Evolutionary conservation across 2,113 vertebrate genomes (phyloP), one percentile per base, ranked within the genome.

Genomic region (Brachirus orientalis): DNA sequence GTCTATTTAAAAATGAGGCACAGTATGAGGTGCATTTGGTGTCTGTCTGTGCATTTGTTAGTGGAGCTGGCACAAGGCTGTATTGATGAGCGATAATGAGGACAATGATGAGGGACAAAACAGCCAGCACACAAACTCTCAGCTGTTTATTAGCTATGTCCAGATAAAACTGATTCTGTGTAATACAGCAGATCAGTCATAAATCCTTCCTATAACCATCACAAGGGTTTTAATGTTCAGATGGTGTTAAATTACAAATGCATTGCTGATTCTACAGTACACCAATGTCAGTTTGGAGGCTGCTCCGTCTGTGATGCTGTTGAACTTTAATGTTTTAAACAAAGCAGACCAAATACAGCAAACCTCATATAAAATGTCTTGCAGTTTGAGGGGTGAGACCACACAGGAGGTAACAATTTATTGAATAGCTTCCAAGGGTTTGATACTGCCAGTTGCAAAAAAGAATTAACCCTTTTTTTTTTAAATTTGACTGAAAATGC

Each of bases 81-180:
- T 54, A 54, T 54, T 36, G 33, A 54, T 54, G 17, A 11, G 51
- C 44, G 50, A 36, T 87, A 87, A 87, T 86, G 75, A 84, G 63
- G 53, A 72, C 63, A 56, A 67, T 40, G 47, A 58, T 33, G 17
- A 47, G 41, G 62, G 56, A 50, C 44, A 38, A 20, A 14, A 11
- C 40, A 53, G 16, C 61, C 41, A 22, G 20, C 54, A 69, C 59
- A 36, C 14, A n/a, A 36, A 14, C 47, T 67, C 51, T 17, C 51
- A n/a, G 3, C n/a, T 36, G 28, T 35, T 33, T 35, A 35, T 53
- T 33, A 17, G 3, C 28, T 36, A 17, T 6, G 9, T 4, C 35
- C 22, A 33, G 33, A 17, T 53, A 35, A 35, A 14, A 28, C 19
- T 1, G 14, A 16, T 9, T 3, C 22, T 11, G 52, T 18, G 0